Conservation (phyloP, 92 coral and sea anemone species). For the Siderastrea radians region DNA sequence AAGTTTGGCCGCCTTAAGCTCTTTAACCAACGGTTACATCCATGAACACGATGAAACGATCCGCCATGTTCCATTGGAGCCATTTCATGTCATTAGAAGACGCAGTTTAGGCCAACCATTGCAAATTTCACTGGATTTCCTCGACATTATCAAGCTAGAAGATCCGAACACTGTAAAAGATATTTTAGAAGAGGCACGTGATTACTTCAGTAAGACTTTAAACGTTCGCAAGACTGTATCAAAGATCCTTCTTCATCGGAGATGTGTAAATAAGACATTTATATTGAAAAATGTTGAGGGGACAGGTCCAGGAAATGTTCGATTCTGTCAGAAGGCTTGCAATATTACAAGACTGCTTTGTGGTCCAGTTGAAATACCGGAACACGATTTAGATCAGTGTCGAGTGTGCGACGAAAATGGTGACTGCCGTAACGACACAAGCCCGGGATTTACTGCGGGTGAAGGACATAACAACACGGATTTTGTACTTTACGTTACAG, state of each 20-base stretch:
- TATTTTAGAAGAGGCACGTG: conserved; percentile 66
- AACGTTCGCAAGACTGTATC: conserved; percentile 81
- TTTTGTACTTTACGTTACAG: conserved; percentile 87
- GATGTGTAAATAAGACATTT: conserved; percentile 72
- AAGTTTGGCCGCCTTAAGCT: conserved; percentile 2
- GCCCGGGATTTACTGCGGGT: conserved; percentile 55
- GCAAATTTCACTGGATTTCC: conserved; percentile 77
- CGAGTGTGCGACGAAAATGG: conserved; percentile 78
- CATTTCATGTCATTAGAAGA: conserved; percentile 66
- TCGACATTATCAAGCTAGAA: conserved; percentile 68
- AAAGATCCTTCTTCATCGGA: conserved; percentile 83
- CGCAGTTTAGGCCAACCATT: conserved; percentile 80
- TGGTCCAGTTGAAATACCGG: conserved; percentile 76
- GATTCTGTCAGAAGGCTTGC: conserved; percentile 82
- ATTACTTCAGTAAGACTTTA: conserved; percentile 78
- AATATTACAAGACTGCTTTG: conserved; percentile 71
- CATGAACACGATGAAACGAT: conserved; percentile 84
- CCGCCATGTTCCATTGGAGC: conserved; percentile 74
- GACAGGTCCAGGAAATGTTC: conserved; percentile 56
- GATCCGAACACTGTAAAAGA: conserved; percentile 45
- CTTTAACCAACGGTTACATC: conserved; percentile 39
- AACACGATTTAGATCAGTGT: conserved; percentile 84
- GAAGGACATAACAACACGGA: conserved; percentile 81
- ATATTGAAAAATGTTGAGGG: conserved; percentile 70
- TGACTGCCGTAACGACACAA: conserved; percentile 66